Conservation (phyloP, 2,797 vertebrate genomes). For the Muscicapa striata region DNA sequence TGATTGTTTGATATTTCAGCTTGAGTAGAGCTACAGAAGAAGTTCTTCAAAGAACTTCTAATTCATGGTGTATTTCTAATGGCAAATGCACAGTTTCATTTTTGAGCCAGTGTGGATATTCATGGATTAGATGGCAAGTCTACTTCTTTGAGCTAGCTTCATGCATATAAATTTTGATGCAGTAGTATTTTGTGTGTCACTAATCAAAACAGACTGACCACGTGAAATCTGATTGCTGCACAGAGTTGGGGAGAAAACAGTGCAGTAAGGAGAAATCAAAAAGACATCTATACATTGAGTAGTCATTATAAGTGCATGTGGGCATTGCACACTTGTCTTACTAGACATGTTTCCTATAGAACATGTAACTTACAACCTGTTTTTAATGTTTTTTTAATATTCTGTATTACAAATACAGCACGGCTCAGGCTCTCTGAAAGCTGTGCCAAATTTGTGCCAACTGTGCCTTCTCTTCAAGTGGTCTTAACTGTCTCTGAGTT, state of each 20-base stretch:
- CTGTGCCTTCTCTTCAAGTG: not conserved
- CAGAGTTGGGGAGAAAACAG: not conserved
- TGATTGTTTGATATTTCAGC: not conserved
- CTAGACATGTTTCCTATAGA: not conserved
- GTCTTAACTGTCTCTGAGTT: slow-evolving; percentile 51
- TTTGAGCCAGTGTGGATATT: not conserved
- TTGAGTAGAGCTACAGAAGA: not conserved
- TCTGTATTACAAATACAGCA: not conserved
- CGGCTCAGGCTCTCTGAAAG: slow-evolving; percentile 3
- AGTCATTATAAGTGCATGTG: not conserved
- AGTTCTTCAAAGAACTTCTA: not conserved
- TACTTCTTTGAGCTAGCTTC: not conserved
- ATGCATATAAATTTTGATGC: not conserved
- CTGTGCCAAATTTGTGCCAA: slow-evolving; percentile 44
- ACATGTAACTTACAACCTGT: not conserved
- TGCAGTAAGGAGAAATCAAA: not conserved
- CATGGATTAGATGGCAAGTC: not conserved
- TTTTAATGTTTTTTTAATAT: not conserved
- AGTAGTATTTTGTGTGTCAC: not conserved
- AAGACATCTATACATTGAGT: not conserved
- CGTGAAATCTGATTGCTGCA: not conserved
- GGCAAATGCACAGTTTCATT: not conserved
- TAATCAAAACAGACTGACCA: not conserved
- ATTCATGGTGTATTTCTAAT: not conserved
- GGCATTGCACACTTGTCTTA: not conserved